Evolutionary conservation across 2,888 invertebrate genomes (phyloP), one percentile per base, ranked within the genome.

Genomic region (Cerceris rybyensis): DNA sequence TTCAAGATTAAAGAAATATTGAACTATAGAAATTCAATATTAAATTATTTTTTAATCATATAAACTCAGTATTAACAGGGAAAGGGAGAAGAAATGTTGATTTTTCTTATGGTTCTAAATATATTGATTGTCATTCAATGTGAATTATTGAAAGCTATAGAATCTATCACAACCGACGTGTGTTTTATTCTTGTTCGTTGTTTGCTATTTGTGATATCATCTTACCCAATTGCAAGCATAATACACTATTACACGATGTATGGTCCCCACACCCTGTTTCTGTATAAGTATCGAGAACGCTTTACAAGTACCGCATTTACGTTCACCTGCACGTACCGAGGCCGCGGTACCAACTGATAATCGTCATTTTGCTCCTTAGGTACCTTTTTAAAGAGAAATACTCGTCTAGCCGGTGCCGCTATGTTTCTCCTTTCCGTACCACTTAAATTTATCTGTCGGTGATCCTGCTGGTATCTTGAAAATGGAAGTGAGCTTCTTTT

Each of bases 251-350:
- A 75, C 50, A 39, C 64, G 43, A 8, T 61, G 54, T 39, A 54
- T 6, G 70, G 49, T 41, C 61, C 65, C 77, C 77, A 77, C 77
- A 76, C 77, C 77, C 70, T 65, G 16, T 8, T 60, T 28, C 77
- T 39, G n/a, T 41, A 13, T 41, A 52, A 69, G 57, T 73, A 78
- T 73, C 55, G 50, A 57, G 59, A 58, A 64, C 16, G 52, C 9
- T 59, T 39, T 54, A 49, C 64, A 16, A 61, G 43, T 11, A n/a
- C 43, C 55, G 68, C 64, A 17, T 69, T 78, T 39, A 55, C 72
- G 64, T 78, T 79, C 78, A 73, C 78, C 66, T 63, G 73, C 54
- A 39, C 64, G 6, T 14, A 70, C 17, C 17, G 0, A 9, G 11
- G 8, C 7, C 14, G 57, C 50, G 43, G 7, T 39, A 59, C 71